Conservation (phyloP, 2,888 invertebrate species). For the Drosophila affinis region DNA sequence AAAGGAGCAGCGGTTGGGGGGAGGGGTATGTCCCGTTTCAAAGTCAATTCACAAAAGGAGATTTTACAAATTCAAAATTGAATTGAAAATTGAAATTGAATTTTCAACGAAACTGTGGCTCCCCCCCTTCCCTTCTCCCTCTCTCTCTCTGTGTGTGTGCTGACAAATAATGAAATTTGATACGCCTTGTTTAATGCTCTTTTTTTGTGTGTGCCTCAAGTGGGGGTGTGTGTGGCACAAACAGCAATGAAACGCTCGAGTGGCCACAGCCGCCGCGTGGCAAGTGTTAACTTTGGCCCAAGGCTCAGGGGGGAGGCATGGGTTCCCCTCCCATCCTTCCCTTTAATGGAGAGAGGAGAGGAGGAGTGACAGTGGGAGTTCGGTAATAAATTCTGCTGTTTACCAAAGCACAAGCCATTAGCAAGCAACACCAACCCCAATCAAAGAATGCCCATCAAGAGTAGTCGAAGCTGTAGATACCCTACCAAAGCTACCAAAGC, state of each 20-base stretch:
- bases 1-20: background rate
- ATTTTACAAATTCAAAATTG: constrained; percentile 62
- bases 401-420: constrained; percentile 81
- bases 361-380: background rate
- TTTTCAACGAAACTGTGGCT: constrained; percentile 36
- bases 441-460: constrained; percentile 25
- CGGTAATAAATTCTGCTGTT: constrained; percentile 79
- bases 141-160: constrained; percentile 1
- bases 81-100: constrained; percentile 63
- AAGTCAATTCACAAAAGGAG: constrained; percentile 58
- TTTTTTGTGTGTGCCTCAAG: constrained; percentile 57
- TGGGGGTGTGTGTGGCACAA: constrained; percentile 8
- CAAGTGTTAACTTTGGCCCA: constrained; percentile 69
- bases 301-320: background rate
- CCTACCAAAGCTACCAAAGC: background rate
- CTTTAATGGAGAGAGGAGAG: background rate
- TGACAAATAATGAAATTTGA: constrained; percentile 84
- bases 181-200: constrained; percentile 84
- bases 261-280: constrained; percentile 78
- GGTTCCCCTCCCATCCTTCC: too few species aligned
- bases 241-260: constrained; percentile 78
- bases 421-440: constrained; percentile 80
- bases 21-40: background rate
- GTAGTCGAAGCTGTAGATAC: background rate
- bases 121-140: background rate